Evolutionary conservation across 2,888 invertebrate genomes (phyloP), one percentile per base, ranked within the genome.

Genomic region (Drosophila suboccidentalis): DNA sequence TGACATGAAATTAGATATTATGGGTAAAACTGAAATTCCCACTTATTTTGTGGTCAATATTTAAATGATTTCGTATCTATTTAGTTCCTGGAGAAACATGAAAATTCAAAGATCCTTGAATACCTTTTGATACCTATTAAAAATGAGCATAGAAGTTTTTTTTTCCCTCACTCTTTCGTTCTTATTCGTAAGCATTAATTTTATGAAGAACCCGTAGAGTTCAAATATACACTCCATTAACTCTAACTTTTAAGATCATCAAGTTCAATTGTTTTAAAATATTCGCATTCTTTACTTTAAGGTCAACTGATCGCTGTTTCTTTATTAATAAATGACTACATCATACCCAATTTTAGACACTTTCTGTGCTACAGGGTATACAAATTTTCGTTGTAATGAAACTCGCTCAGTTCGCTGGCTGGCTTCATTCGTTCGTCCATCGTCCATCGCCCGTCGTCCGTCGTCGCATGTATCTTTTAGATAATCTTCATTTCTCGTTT

Each of bases 401-500:
- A 84, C 82, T 82, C 67, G 82, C 80, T 80, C 54, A 55, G 82
- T 74, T 80, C 59, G 54, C 51, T 57, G 10, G 26, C 44, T 44
- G 26, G 26, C 26, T 26, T 26, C 22, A 22, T 22, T 36, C 3
- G 19, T 49, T 53, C 49, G 61, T 50, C 57, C 73, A 53, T 34
- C 64, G 58, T 57, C 44, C 43, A 43, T n/a, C 60, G 74, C 65
- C 47, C 59, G 43, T 53, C 57, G 74, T 39, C 53, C 60, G 68
- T 57, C 74, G 74, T 80, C 79, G 83, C 81, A 82, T 84, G 86
- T 86, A 86, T 86, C 86, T 86, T 87, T 87, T 80, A 87, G 86
- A 86, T 86, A 86, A 86, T 86, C 86, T 86, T 86, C 86, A 86
- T 87, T 86, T 87, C 86, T 86, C 87, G 86, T 86, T 86, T 86